phyloP scores from a whole-genome alignment of 2,797 vertebrate species.

The Ptychadena robeensis region DNA sequence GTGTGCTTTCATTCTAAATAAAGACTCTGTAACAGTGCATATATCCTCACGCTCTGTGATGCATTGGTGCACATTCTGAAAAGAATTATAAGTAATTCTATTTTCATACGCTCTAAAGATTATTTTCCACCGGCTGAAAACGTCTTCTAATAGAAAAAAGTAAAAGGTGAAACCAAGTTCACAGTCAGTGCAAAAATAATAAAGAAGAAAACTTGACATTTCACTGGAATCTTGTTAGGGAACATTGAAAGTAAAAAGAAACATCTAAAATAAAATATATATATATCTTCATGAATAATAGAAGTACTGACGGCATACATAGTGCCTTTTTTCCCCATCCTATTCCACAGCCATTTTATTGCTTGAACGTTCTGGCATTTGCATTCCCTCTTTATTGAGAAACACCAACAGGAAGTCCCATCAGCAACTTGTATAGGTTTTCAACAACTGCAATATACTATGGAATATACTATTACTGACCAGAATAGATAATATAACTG shows the following conservation, averaged over 20 bases:
- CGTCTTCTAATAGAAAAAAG: not conserved
- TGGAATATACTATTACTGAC: not conserved
- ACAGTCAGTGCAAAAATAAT: constrained; percentile 10
- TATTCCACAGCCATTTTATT: too few species aligned
- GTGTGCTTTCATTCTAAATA: not conserved
- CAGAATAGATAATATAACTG: not conserved
- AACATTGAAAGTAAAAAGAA: not conserved
- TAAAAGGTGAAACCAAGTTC: constrained; percentile 29
- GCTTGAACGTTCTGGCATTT: too few species aligned
- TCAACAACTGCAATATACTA: not conserved
- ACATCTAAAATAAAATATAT: not conserved
- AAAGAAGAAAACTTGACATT: constrained; percentile 14
- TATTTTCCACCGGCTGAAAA: constrained; percentile 4
- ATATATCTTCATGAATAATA: not conserved
- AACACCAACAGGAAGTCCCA: too few species aligned
- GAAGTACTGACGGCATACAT: not conserved
- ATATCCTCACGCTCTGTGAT: not conserved
- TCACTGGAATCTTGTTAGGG: not conserved
- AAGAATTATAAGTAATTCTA: constrained; percentile 18
- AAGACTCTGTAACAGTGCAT: not conserved
- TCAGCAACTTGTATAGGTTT: not conserved
- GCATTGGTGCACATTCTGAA: constrained; percentile 6
- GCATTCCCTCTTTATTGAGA: too few species aligned
- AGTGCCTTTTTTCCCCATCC: not conserved
- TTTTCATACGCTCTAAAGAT: constrained; percentile 3